Evolutionary conservation across 2,888 invertebrate genomes (phyloP), one percentile per base, ranked within the genome.

Genomic region (Lithophane ornitopus): DNA sequence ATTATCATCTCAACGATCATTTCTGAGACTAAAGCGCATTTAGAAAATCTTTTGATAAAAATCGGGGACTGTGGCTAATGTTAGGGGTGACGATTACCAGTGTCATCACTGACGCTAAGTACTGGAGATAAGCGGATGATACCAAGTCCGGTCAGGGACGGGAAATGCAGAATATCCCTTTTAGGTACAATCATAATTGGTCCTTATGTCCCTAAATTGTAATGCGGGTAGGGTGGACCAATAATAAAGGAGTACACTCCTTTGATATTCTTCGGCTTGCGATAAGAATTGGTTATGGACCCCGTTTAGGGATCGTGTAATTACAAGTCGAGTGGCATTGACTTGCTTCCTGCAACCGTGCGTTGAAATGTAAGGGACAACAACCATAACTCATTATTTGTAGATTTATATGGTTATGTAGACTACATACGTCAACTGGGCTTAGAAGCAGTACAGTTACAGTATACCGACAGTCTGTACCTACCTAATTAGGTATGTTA

Each of bases 51-150:
- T 59, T 65, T 69, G 74, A 80, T 80, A 76, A 78, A 81, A 80
- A 77, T 59, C 58, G 3, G 70, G 61, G 58, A 28, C 46, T 22
- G 22, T 44, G 52, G 56, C 34, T 69, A 75, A 75, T 76, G 65
- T 39, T 12, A 62, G n/a, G 70, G 66, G 12, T 61, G 58, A 22
- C 63, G 63, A 85, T 84, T 76, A 73, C 46, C 67, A 68, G 39
- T 59, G 28, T 52, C 61, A 54, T 80, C 54, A 73, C 58, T 62
- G 75, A 9, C 73, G 14, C 26, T 69, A 71, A 22, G 54, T 19
- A n/a, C 41, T 41, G 49, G 8, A 70, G 86, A 85, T 83, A 83
- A 74, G 34, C 49, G 34, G 54, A 81, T 73, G 66, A 76, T n/a
- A 19, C 16, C 26, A 70, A n/a, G 44, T 74, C 61, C 70, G 77